Percentiles rank a stretch among this genome's conserved stretches.
These are phyloP conservation scores for Siniperca knerii DNA, from an alignment of 2,113 vertebrate genomes.

Conservation along the genomic window DNA sequence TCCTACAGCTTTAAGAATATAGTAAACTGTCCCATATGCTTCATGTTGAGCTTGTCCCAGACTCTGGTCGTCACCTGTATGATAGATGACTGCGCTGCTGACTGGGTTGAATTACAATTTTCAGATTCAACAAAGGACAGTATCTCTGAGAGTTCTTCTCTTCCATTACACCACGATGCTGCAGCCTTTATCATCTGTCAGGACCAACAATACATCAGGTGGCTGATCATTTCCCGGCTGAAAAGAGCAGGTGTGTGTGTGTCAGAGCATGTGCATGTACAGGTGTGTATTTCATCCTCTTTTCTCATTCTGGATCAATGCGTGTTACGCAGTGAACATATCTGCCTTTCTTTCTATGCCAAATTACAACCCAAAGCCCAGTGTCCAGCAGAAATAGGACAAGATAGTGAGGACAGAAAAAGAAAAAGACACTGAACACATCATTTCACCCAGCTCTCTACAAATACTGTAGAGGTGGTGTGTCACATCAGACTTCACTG, in stretches of 20 bases:
- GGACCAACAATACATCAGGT: constrained; percentile 28
- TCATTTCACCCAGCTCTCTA: not conserved
- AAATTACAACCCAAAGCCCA: not conserved
- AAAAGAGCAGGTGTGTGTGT: constrained; percentile 2
- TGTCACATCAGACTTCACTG: not conserved
- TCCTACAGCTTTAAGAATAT: not conserved
- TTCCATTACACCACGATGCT: not conserved
- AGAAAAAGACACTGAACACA: not conserved
- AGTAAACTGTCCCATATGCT: not conserved
- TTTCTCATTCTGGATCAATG: not conserved
- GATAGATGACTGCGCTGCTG: not conserved
- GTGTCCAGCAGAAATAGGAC: not conserved
- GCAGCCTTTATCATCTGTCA: constrained; percentile 17
- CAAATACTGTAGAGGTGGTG: not conserved
- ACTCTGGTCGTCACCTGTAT: not conserved
- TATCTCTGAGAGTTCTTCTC: constrained; percentile 4
- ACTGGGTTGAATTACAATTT: not conserved
- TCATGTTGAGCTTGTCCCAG: not conserved
- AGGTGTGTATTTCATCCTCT: not conserved
- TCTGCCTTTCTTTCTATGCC: not conserved
- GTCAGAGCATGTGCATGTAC: not conserved
- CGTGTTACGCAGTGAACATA: not conserved
- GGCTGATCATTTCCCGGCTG: constrained; percentile 1
- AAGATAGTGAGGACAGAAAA: not conserved
- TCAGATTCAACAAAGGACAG: not conserved